These are phyloP conservation scores for Grallaria varia DNA, from an alignment of 2,113 vertebrate species.

Conservation along the genomic window DNA sequence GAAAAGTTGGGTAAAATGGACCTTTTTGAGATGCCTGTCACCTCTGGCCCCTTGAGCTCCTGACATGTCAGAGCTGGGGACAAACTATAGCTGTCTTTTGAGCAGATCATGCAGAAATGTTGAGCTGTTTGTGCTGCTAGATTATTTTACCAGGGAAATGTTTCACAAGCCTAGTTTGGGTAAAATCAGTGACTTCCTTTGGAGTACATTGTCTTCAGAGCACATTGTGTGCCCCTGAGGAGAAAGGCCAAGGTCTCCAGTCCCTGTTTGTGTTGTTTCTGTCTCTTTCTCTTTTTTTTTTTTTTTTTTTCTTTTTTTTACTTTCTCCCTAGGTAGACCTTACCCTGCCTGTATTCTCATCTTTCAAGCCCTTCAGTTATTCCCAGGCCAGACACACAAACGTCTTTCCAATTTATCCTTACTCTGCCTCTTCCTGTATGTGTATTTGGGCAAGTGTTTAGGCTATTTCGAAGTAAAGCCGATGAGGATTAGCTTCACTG, in stretches of 20 bases:
- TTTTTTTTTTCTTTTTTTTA: neutral
- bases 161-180: neutral
- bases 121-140: neutral
- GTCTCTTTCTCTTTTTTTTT: neutral
- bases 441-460: neutral
- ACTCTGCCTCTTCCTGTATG: neutral
- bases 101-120: neutral
- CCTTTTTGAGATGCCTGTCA: neutral
- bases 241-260: neutral
- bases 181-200: neutral
- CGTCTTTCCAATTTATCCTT: neutral
- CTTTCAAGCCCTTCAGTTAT: neutral
- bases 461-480: neutral
- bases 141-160: neutral
- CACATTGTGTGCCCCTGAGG: accelerated
- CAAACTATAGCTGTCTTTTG: neutral
- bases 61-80: neutral
- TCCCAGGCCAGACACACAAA: neutral
- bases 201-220: neutral
- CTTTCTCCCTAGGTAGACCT: neutral
- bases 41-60: neutral
- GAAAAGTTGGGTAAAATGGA: neutral
- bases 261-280: neutral
- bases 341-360: neutral
- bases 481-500: neutral